Percentiles rank a stretch among this genome's conserved stretches.
phyloP scores from a whole-genome alignment of 2,113 vertebrate species.

The Tretioscincus oriximinensis region DNA sequence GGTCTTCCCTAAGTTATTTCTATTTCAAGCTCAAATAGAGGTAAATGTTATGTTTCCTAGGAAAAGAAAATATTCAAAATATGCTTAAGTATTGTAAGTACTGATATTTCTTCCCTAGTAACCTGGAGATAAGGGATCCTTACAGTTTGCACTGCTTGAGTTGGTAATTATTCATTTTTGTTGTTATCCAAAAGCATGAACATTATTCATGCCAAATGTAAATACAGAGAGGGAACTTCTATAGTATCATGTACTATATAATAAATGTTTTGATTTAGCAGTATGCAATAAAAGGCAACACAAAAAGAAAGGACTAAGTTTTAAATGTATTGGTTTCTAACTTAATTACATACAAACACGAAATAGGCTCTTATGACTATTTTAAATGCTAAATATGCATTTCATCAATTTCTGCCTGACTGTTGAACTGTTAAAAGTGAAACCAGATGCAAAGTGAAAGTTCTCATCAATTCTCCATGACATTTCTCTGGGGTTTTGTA shows the following conservation, averaged over 20 bases:
- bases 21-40: background rate
- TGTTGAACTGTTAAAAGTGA: background rate
- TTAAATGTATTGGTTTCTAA: background rate
- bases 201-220: too few relatives aligned
- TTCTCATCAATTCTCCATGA: background rate
- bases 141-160: too few relatives aligned
- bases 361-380: background rate
- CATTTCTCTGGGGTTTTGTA: background rate
- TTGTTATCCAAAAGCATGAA: too few relatives aligned
- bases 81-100: too few relatives aligned
- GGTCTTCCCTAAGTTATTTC: background rate
- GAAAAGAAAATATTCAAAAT: background rate
- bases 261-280: background rate
- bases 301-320: background rate
- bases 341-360: background rate
- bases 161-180: too few relatives aligned
- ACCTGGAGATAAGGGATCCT: too few relatives aligned
- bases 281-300: background rate
- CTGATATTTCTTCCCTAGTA: too few relatives aligned
- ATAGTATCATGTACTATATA: background rate
- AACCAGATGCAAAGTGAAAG: background rate
- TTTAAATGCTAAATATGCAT: background rate
- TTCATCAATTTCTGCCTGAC: background rate
- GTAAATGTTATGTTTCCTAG: background rate
- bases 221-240: too few relatives aligned